Evolutionary conservation across 2,888 invertebrate species (phyloP).

Genomic region (Ellobium chinense): DNA sequence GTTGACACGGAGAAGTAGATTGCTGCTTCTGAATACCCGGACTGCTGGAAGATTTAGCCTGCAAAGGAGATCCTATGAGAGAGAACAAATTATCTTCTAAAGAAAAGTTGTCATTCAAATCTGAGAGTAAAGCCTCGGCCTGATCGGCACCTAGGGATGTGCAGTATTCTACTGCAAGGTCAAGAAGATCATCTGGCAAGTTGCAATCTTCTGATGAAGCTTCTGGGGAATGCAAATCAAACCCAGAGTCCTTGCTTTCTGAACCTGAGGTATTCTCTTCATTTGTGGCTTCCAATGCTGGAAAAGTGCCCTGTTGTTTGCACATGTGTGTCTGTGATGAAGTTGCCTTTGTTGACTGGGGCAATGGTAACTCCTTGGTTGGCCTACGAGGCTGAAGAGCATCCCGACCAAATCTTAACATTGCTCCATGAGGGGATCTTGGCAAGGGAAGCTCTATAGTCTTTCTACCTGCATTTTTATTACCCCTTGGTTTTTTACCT

Average conservation of each 20-base stretch:
- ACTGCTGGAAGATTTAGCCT: neutral
- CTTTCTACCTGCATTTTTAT: neutral
- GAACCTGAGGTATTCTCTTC: neutral
- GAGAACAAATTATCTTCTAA: conserved; percentile 37
- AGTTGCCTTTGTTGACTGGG: neutral
- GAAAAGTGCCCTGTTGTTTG: neutral
- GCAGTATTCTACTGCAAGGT: conserved; percentile 54
- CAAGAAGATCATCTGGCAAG: conserved; percentile 54
- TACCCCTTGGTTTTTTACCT: neutral
- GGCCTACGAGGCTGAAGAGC: neutral
- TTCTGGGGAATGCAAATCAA: neutral
- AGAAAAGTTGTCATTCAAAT: conserved; percentile 21
- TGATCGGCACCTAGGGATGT: conserved; percentile 35
- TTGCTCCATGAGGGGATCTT: neutral
- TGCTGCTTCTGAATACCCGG: neutral
- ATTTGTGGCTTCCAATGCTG: neutral
- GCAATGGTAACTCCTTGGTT: conserved; percentile 32
- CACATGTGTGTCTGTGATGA: neutral
- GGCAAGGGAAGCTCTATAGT: conserved; percentile 29
- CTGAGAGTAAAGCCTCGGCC: conserved; percentile 31
- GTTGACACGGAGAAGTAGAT: neutral
- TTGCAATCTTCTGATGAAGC: neutral
- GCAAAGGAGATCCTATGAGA: conserved; percentile 6
- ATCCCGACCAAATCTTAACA: neutral
- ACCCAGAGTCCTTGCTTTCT: neutral